Percentiles rank a stretch among this genome's conserved stretches.
phyloP scores from a whole-genome alignment of 2,888 invertebrate species.

The Agrotis clavis region DNA sequence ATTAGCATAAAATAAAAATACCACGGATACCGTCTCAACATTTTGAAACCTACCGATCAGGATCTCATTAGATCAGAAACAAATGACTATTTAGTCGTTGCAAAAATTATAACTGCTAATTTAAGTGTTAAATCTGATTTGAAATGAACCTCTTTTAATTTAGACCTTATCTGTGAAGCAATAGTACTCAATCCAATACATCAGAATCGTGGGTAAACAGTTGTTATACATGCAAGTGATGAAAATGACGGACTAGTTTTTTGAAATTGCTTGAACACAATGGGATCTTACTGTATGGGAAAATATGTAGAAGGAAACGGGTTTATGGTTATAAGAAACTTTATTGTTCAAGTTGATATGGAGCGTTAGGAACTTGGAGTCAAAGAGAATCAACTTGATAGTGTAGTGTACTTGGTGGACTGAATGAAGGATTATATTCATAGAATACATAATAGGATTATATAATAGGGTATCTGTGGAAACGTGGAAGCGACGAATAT shows the following conservation, averaged over 20 bases:
- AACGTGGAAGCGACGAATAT: too few species aligned
- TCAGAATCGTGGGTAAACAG: slow-evolving; percentile 58
- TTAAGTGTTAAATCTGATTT: background rate
- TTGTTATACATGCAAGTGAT: slow-evolving; percentile 33
- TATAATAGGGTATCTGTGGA: too few species aligned
- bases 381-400: background rate
- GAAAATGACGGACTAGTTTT: slow-evolving; percentile 53
- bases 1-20: slow-evolving; percentile 5
- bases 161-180: slow-evolving; percentile 46
- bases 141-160: slow-evolving; percentile 43
- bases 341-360: background rate
- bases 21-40: background rate
- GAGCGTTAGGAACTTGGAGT: background rate
- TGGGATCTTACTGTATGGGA: slow-evolving; percentile 37
- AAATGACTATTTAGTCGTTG: slow-evolving; percentile 19
- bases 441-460: too few species aligned
- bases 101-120: slow-evolving; percentile 29
- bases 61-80: slow-evolving; percentile 33
- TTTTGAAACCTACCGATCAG: slow-evolving; percentile 32
- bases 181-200: slow-evolving; percentile 38
- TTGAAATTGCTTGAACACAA: slow-evolving; percentile 43
- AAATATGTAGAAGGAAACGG: slow-evolving; percentile 31
- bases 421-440: too few species aligned
- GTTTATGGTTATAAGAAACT: slow-evolving; percentile 9
- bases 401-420: background rate